Evolutionary conservation across 2,888 invertebrate species (phyloP), one percentile per base, ranked within the genome.

Genomic region (Anorthoa munda): DNA sequence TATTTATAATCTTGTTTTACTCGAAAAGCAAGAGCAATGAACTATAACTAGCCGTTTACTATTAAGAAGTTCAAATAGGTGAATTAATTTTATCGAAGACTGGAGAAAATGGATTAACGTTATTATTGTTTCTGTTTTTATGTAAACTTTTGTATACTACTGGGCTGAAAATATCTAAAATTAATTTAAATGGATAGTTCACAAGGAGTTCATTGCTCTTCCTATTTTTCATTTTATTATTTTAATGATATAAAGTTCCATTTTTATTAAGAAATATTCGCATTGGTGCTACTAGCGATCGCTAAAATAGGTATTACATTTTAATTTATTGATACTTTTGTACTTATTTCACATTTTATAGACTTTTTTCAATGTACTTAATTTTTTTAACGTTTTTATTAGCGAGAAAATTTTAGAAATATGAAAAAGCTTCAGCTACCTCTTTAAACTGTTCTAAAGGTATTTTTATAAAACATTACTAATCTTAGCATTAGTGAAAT

Each of bases 281-380:
- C 89, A 93, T 94, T 95, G 95, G 95, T 95, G 95, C 95, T 95
- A 95, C 89, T 94, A 94, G 93, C 90, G 86, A 89, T 88, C 83
- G 92, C 91, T 92, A 90, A 91, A 90, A 89, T 86, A 86, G 81
- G 82, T 87, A 87, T 86, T 87, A 85, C 80, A 88, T 80, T 88
- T 79, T 86, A 63, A 66, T 70, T 84, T 82, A 82, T 82, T 86
- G 75, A 83, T 88, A 85, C 82, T 76, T 75, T 81, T 89, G 86
- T 90, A 86, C 84, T 86, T 86, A 86, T 83, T 87, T 83, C 85
- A 75, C 76, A 81, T 84, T 87, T 72, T 74, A 78, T 81, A 87
- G 84, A 86, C 81, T 87, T 85, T 91, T 88, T 85, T 83, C 72
- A 70, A 89, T 88, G 94, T 94, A 94, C 94, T 94, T 94, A 94